Evolutionary conservation across 2,888 invertebrate genomes (phyloP), one percentile per base, ranked within the genome.

Genomic region (Melikaiella ostensackeni): DNA sequence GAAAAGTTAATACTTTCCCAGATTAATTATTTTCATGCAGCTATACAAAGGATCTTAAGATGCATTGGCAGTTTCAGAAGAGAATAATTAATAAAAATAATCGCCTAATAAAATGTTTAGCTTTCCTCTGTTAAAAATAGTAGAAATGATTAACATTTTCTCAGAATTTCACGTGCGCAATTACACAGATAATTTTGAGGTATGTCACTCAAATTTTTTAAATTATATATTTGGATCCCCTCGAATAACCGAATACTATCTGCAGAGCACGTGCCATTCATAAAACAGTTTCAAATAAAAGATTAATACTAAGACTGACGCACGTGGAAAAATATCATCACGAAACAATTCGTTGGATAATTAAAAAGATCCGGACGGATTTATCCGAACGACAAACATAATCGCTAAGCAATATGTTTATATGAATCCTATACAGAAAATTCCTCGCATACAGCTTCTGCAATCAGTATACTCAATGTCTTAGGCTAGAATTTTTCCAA

Each of bases 291-390:
- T 59, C 1, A 59, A 59, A 59, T 27, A 59, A 59, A 59, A 59
- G 27, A 5, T 24, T 24, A 27, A 7, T 1, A 24, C 1, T 59
- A 16, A 16, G 11, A 16, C 6, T 16, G 59, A 59, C 59, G 27
- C 59, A 27, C 16, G 24, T 16, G 21, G 2, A 24, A 59, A 16
- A 59, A 59, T 6, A 59, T 27, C 27, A 27, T 59, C 59, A 59
- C 27, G 59, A 27, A 59, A 59, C 59, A 59, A 59, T 59, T 59
- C 27, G 59, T 27, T 13, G 16, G 13, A 59, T 59, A 59, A 59
- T 59, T 59, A 24, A 27, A 24, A 9, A 24, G 6, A 57, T 57
- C 16, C 24, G 0, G 24, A 57, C 1, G 24, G 13, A 57, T 57
- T 24, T 24, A 13, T 57, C 24, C 16, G 16, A 24, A 13, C 5